Evolutionary conservation across 92 coral and sea anemone species (phyloP), one percentile per base, ranked within the genome.

Genomic region (Heteractis magnifica): DNA sequence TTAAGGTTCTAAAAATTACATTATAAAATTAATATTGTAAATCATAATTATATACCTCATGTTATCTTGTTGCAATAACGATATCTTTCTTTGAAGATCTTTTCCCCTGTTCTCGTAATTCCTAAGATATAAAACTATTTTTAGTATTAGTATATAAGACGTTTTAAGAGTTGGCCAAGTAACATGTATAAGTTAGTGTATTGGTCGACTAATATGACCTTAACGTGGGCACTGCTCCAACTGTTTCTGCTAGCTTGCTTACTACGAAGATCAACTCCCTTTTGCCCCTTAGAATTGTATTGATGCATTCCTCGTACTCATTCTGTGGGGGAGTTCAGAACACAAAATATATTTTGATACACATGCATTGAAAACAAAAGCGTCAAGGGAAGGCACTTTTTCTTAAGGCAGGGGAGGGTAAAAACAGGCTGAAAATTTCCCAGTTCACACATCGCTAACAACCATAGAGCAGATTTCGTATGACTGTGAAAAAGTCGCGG

Each of bases 241-340:
- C 65, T 12, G 83, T 49, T 51, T 91, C 76, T 8, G 89, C 94
- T 79, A 93, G 72, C 85, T 89, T 86, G 53, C 86, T 79, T 60
- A 94, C 81, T 75, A 91, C 80, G 73, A 71, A 88, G 13, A 77
- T 8, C 58, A 90, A 80, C 62, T 89, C 92, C 62, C 71, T 86
- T 81, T 91, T 85, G 58, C 89, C 92, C 73, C 89, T 84, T 71
- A 83, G 76, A 20, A 93, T 77, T 50, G 94, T 91, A 64, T 81
- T 83, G 76, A 93, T 88, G 68, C 92, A 91, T 72, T 82, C 91
- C 71, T 93, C 94, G 82, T 93, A 93, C 65, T 86, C 97, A 10
- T 86, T 84, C 97, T 93, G 53, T n/a, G 70, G 52, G 19, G 64
- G 4, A 58, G 64, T 34, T 34, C 3, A 59, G 19, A 26, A 65